These are phyloP conservation scores for Stichodactyla mertensii DNA, from an alignment of 64 coral and sea anemone genomes.

Conservation along the genomic window DNA sequence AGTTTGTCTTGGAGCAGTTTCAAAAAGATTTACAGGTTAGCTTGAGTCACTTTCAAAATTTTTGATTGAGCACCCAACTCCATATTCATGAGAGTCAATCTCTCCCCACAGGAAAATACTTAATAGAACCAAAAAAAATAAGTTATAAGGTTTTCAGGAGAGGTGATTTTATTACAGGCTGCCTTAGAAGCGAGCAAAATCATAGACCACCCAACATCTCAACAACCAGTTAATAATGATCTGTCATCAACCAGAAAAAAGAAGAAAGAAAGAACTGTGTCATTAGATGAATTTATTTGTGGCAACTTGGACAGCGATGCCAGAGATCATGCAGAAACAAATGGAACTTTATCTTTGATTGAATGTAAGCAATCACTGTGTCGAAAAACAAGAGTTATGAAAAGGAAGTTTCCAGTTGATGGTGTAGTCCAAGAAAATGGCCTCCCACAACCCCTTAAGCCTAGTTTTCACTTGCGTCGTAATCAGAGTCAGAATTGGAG, in stretches of 20 bases:
- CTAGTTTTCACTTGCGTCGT: too few relatives aligned
- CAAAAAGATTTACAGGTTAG: constrained; percentile 61
- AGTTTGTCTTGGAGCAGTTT: constrained; percentile 62
- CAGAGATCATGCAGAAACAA: constrained; percentile 1
- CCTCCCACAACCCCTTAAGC: too few relatives aligned
- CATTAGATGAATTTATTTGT: constrained; percentile 72
- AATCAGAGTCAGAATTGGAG: too few relatives aligned
- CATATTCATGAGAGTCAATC: too few relatives aligned
- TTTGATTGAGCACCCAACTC: too few relatives aligned
- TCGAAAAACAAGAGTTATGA: too few relatives aligned
- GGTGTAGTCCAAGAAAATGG: too few relatives aligned
- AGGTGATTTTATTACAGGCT: background rate
- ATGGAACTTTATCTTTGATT: background rate
- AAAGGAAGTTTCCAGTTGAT: too few relatives aligned
- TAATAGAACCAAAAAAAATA: background rate
- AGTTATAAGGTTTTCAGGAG: background rate
- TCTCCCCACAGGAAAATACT: background rate
- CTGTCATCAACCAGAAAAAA: constrained; percentile 18
- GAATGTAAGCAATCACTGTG: background rate
- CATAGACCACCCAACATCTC: constrained; percentile 14
- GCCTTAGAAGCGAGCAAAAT: constrained; percentile 29
- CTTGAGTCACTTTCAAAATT: too few relatives aligned
- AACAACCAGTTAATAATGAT: constrained; percentile 1
- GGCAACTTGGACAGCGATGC: background rate
- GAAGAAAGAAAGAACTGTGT: constrained; percentile 67